Percentiles rank a stretch among this genome's conserved stretches.
These are phyloP conservation scores for Alcis repandata DNA, from an alignment of 2,888 invertebrate genomes.

Conservation along the genomic window DNA sequence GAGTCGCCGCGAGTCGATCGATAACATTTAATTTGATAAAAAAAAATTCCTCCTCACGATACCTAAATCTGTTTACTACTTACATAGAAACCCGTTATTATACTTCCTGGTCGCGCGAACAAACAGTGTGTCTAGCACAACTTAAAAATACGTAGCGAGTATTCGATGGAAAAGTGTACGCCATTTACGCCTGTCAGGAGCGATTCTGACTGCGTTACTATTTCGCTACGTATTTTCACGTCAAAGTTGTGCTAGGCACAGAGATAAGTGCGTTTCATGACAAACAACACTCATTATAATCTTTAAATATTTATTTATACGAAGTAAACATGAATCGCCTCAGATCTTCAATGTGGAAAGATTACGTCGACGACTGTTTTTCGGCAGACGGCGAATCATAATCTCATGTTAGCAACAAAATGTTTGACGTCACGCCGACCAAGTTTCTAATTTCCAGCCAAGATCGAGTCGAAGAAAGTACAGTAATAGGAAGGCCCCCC, in stretches of 20 bases:
- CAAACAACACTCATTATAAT: too few relatives aligned
- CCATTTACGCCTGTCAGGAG: too few relatives aligned
- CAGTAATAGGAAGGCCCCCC: background rate
- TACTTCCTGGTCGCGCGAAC: background rate
- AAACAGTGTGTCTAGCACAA: too few relatives aligned
- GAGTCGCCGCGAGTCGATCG: background rate
- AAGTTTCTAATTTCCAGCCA: too few relatives aligned
- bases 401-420: background rate
- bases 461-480: background rate
- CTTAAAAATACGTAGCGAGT: too few relatives aligned
- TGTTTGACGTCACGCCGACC: too few relatives aligned
- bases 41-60: slow-evolving; percentile 1
- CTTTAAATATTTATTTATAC: background rate
- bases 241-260: too few relatives aligned
- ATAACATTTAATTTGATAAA: slow-evolving; percentile 7
- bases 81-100: background rate
- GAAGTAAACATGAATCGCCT: background rate
- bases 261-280: too few relatives aligned
- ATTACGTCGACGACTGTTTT: background rate
- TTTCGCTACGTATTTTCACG: too few relatives aligned
- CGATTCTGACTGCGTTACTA: too few relatives aligned
- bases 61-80: background rate
- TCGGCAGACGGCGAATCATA: background rate
- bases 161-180: too few relatives aligned
- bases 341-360: background rate